phyloP scores from a whole-genome alignment of 1,140 invertebrate species.

The Dinothrombium tinctorium region DNA sequence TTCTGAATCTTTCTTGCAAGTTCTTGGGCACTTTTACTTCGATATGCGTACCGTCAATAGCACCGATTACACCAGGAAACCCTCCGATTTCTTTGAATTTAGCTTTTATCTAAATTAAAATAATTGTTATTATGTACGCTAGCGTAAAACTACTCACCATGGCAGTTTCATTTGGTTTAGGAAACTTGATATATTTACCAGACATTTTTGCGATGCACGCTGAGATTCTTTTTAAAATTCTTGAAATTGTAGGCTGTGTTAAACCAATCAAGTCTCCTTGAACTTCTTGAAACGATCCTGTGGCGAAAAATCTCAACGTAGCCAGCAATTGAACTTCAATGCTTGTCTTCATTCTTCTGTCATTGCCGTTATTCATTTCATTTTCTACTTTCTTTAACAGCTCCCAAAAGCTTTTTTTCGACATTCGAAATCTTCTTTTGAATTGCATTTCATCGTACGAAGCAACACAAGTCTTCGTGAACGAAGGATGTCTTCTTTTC shows the following conservation, averaged over 20 bases:
- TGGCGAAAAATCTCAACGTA: neutral
- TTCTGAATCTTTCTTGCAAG: neutral
- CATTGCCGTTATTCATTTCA: neutral
- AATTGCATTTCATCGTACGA: neutral
- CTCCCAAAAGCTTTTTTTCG: neutral
- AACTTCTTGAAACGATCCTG: neutral
- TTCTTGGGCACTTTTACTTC: neutral
- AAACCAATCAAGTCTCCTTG: neutral
- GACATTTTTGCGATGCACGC: neutral
- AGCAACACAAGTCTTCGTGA: too few species aligned
- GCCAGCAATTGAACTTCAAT: neutral
- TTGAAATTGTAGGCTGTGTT: neutral
- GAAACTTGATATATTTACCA: conserved; percentile 2
- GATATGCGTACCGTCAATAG: conserved; percentile 6
- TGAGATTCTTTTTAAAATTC: neutral
- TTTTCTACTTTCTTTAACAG: neutral
- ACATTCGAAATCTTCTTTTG: neutral
- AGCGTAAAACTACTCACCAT: neutral
- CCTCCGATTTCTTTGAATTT: neutral
- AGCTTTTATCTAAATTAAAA: neutral
- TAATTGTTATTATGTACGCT: neutral
- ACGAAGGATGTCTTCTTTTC: too few species aligned
- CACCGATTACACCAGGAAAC: conserved; percentile 6
- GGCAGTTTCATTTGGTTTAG: neutral
- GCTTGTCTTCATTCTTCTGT: neutral